These are phyloP conservation scores for Lutraria rhynchaena DNA, from an alignment of 1,140 invertebrate species.

Conservation along the genomic window DNA sequence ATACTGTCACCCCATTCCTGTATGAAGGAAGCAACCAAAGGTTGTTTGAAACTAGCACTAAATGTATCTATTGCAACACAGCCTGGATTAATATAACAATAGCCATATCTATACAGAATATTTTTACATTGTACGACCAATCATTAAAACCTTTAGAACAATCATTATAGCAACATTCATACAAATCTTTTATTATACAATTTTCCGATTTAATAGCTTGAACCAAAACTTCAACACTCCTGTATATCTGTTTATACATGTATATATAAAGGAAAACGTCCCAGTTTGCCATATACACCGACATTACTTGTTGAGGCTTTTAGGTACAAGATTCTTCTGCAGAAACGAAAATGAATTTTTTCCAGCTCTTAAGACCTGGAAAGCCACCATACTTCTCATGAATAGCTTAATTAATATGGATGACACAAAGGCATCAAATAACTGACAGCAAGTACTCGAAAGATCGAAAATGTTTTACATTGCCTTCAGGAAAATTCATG, in stretches of 20 bases:
- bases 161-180: no score
- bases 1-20: background rate
- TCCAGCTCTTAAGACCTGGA: background rate
- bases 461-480: no score
- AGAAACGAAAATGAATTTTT: slow-evolving; percentile 41
- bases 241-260: background rate
- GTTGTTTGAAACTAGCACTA: background rate
- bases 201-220: slow-evolving; percentile 75
- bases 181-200: slow-evolving; percentile 71
- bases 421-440: slow-evolving; percentile 46
- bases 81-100: background rate
- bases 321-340: slow-evolving; percentile 8
- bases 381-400: slow-evolving; percentile 24
- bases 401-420: slow-evolving; percentile 34
- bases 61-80: background rate
- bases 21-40: background rate
- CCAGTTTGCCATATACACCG: background rate
- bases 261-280: slow-evolving; percentile 27
- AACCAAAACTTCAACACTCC: slow-evolving; percentile 69
- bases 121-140: slow-evolving; percentile 10
- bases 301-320: slow-evolving; percentile 26
- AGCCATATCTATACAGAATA: background rate
- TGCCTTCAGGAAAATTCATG: no score
- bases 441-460: background rate
- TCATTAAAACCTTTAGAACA: slow-evolving; percentile 82